Percentiles rank a stretch among this genome's conserved stretches.
Evolutionary conservation across 2,113 vertebrate genomes (phyloP).

Genomic region (Neogobius melanostomus): DNA sequence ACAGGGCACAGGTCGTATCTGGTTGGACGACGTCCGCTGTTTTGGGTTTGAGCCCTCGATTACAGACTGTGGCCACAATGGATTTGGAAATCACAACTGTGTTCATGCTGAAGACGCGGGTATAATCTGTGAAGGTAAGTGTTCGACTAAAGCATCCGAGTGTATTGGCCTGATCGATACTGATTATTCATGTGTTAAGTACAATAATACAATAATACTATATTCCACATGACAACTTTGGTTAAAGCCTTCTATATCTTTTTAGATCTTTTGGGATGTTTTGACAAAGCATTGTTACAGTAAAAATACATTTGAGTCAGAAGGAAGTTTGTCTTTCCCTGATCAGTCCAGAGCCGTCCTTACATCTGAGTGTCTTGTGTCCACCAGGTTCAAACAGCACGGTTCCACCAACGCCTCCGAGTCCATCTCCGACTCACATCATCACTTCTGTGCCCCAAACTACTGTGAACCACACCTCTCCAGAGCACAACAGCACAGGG

Average conservation of each 20-base stretch:
- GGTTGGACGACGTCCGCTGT: constrained; percentile 52
- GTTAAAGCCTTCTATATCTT: too few relatives aligned
- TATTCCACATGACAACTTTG: too few relatives aligned
- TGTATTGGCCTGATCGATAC: too few relatives aligned
- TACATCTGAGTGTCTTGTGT: background rate
- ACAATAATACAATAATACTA: too few relatives aligned
- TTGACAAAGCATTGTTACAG: too few relatives aligned
- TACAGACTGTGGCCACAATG: constrained; percentile 30
- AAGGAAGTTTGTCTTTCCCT: too few relatives aligned
- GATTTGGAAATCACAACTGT: constrained; percentile 46
- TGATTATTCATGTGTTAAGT: too few relatives aligned
- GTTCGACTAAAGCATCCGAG: background rate
- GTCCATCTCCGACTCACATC: background rate
- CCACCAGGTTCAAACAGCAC: background rate
- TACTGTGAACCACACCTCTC: too few relatives aligned
- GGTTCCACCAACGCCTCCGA: background rate
- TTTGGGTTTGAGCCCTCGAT: constrained; percentile 31
- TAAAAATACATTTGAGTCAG: too few relatives aligned
- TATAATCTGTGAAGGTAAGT: constrained; percentile 28
- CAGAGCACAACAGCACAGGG: constrained; percentile 1
- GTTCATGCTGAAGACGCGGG: constrained; percentile 14
- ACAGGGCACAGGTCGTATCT: constrained; percentile 53
- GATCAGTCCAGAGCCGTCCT: too few relatives aligned
- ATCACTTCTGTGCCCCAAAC: background rate
- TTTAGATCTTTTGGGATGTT: too few relatives aligned